Evolutionary conservation across 2,113 vertebrate genomes (phyloP).

Genomic region (Sula dactylatra): DNA sequence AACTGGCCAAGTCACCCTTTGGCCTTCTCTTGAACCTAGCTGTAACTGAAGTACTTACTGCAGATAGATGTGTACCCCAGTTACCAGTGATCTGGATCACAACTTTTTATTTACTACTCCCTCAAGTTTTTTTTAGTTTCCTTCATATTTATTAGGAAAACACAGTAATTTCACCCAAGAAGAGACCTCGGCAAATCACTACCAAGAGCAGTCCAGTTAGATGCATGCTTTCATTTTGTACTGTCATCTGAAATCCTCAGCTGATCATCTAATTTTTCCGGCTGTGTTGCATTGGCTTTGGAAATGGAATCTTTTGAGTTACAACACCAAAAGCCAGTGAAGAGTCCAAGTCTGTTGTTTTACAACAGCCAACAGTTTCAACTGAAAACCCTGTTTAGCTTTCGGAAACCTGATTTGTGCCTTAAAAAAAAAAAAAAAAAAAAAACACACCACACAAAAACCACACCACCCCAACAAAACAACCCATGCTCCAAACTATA

Average conservation of each 20-base stretch:
- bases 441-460: neutral
- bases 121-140: neutral
- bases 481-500: neutral
- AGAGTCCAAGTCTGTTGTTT: neutral
- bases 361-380: neutral
- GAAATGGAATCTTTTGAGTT: neutral
- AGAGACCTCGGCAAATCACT: neutral
- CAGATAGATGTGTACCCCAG: neutral
- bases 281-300: neutral
- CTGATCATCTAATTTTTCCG: neutral
- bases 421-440: neutral
- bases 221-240: neutral
- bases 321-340: neutral
- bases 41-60: neutral
- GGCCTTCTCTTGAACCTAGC: neutral
- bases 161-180: neutral
- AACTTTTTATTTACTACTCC: neutral
- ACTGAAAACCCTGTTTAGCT: neutral
- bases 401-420: neutral
- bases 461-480: neutral
- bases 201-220: fast-evolving
- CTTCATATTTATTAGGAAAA: neutral
- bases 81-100: neutral
- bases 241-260: neutral
- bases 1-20: neutral